These are phyloP conservation scores for Vimba vimba DNA, from an alignment of 2,113 vertebrate genomes.

Conservation along the genomic window DNA sequence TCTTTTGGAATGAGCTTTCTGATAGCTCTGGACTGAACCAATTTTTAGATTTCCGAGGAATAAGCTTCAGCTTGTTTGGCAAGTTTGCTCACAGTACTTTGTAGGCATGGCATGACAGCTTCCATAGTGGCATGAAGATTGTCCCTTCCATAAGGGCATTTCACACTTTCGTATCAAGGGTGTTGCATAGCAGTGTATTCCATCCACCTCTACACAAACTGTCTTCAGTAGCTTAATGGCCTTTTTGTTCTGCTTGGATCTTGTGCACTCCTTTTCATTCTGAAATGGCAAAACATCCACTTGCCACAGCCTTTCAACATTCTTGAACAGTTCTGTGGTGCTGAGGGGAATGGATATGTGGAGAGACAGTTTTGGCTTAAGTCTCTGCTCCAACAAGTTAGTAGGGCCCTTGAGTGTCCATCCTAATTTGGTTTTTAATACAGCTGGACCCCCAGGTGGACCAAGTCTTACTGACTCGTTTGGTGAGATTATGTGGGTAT, in stretches of 20 bases:
- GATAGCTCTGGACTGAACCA: not conserved
- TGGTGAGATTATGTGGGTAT: too few species aligned
- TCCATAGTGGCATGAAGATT: not conserved
- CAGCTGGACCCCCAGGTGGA: too few species aligned
- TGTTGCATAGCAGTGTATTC: conserved; percentile 19
- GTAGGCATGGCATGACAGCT: not conserved
- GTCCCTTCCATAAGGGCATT: not conserved
- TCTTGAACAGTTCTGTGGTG: not conserved
- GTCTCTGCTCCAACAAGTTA: not conserved
- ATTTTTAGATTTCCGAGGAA: conserved; percentile 2
- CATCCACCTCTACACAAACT: conserved; percentile 1
- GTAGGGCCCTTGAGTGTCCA: too few species aligned
- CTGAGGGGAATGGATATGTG: not conserved
- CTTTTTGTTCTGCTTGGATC: conserved; percentile 36
- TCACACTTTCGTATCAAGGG: not conserved
- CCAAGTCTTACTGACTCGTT: too few species aligned
- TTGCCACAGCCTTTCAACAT: conserved; percentile 1
- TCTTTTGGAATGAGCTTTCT: not conserved
- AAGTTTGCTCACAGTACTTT: conserved; percentile 5
- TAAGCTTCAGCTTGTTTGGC: not conserved
- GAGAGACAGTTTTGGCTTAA: too few species aligned
- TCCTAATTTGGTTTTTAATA: too few species aligned
- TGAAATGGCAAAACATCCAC: not conserved
- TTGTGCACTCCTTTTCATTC: not conserved
- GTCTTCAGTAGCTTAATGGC: conserved; percentile 14